Conservation (phyloP, 1,140 invertebrate genomes). For the Babylonia areolata region DNA sequence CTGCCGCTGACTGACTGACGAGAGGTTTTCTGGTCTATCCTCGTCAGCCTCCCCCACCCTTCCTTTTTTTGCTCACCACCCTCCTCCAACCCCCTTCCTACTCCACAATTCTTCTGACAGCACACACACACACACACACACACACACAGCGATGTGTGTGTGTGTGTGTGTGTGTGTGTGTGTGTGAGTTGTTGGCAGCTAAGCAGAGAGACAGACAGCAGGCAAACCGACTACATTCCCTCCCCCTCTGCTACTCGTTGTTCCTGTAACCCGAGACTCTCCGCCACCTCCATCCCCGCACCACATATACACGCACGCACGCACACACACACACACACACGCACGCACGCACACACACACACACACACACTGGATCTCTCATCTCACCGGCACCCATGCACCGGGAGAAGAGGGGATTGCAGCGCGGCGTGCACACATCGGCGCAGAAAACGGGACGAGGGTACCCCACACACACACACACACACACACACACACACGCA, state of each 20-base stretch:
- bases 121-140: no score
- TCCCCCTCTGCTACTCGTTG: neutral
- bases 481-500: neutral
- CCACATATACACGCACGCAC: neutral
- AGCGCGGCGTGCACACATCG: no score
- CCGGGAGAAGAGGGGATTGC: no score
- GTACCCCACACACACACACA: neutral
- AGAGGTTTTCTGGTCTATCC: neutral
- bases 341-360: conserved; percentile 19
- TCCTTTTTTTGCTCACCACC: neutral
- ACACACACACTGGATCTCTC: neutral
- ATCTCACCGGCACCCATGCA: no score
- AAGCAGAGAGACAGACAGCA: neutral
- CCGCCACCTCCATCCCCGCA: neutral
- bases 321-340: neutral
- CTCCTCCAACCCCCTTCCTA: neutral
- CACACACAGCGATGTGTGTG: neutral
- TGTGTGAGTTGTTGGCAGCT: neutral
- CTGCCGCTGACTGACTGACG: neutral
- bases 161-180: no score
- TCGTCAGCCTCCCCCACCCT: neutral
- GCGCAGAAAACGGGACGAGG: no score
- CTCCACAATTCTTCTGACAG: neutral
- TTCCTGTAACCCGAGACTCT: conserved; percentile 3
- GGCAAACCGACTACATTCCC: neutral